These are phyloP conservation scores for Idaea dimidiata DNA, from an alignment of 2,888 invertebrate species.

Conservation along the genomic window DNA sequence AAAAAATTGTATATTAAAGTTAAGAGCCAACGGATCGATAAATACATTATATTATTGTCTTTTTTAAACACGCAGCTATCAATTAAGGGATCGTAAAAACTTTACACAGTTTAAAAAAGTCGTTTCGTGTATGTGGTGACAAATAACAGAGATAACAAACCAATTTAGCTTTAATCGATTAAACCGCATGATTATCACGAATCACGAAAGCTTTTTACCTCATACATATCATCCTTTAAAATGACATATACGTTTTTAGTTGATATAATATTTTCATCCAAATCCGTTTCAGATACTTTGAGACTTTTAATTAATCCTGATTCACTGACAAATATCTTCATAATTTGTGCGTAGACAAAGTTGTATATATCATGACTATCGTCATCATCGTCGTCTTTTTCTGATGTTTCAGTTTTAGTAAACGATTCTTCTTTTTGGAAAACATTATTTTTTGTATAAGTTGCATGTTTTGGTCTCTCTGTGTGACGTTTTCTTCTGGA, in stretches of 20 bases:
- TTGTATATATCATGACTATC: constrained; percentile 45
- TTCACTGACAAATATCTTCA: constrained; percentile 67
- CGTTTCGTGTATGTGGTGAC: not conserved
- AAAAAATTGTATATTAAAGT: too few species aligned
- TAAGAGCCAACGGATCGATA: too few species aligned
- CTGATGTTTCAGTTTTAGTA: constrained; percentile 4
- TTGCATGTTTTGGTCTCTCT: not conserved
- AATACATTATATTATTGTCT: too few species aligned
- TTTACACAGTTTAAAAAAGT: too few species aligned
- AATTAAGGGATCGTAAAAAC: too few species aligned
- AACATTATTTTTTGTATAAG: not conserved
- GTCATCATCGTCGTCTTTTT: constrained; percentile 27
- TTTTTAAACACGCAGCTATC: not conserved
- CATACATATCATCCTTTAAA: constrained; percentile 76
- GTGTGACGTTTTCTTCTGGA: constrained; percentile 16
- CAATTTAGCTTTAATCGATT: not conserved
- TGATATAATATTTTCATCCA: constrained; percentile 65
- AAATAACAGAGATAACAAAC: constrained; percentile 2
- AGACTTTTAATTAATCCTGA: constrained; percentile 42
- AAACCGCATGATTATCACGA: not conserved
- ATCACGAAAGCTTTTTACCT: constrained; percentile 57
- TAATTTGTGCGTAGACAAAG: constrained; percentile 63
- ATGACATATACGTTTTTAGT: constrained; percentile 63
- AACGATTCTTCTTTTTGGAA: not conserved
- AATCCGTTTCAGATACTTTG: constrained; percentile 55